phyloP scores from a whole-genome alignment of 2,888 invertebrate genomes.

The Pherbina coryleti region DNA sequence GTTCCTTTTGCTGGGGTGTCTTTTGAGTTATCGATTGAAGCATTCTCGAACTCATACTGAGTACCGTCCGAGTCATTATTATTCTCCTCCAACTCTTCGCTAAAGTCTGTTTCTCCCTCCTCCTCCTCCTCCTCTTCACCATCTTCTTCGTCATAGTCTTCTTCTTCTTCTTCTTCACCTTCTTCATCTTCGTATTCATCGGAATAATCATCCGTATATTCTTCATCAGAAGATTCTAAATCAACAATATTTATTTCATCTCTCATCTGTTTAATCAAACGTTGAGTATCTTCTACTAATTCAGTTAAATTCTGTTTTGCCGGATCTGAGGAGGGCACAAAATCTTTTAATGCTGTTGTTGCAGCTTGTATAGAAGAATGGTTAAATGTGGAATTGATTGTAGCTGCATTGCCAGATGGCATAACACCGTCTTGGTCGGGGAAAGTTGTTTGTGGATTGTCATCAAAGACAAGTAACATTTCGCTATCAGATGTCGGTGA shows the following conservation, averaged over 20 bases:
- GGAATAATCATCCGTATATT: slow-evolving; percentile 71
- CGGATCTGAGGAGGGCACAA: slow-evolving; percentile 63
- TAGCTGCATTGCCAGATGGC: slow-evolving; percentile 53
- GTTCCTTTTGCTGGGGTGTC: background rate
- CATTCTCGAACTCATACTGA: slow-evolving; percentile 17
- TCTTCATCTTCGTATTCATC: slow-evolving; percentile 71
- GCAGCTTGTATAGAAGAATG: slow-evolving; percentile 44
- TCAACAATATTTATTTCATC: slow-evolving; percentile 75
- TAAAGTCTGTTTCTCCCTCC: slow-evolving; percentile 56
- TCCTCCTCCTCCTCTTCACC: slow-evolving; percentile 52
- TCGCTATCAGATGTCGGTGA: slow-evolving; percentile 55
- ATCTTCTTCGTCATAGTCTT: slow-evolving; percentile 60
- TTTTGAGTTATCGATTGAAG: slow-evolving; percentile 7
- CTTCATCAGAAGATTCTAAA: slow-evolving; percentile 68
- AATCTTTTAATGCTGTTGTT: slow-evolving; percentile 55
- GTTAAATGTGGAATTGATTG: slow-evolving; percentile 55
- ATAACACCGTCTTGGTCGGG: slow-evolving; percentile 36
- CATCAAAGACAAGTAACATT: slow-evolving; percentile 51
- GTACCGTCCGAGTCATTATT: slow-evolving; percentile 50
- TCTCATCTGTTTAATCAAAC: slow-evolving; percentile 76
- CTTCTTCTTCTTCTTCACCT: slow-evolving; percentile 58
- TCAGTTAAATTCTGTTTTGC: slow-evolving; percentile 70
- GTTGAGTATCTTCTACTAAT: slow-evolving; percentile 75
- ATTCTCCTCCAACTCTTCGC: slow-evolving; percentile 59
- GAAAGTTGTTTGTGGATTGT: slow-evolving; percentile 29